phyloP scores from a whole-genome alignment of 2,797 vertebrate genomes.

The Carcharodon carcharias region DNA sequence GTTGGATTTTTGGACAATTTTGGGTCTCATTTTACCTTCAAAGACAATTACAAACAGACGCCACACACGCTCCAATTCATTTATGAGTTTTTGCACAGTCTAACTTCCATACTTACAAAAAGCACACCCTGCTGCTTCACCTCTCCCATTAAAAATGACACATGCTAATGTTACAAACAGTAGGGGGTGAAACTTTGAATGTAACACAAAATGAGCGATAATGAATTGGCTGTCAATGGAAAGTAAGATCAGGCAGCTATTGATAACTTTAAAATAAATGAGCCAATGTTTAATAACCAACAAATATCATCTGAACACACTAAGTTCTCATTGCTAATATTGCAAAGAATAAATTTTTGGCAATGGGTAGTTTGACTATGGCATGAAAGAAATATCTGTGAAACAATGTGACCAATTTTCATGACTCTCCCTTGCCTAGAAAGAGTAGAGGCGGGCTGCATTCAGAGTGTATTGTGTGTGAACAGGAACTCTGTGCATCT shows the following conservation, averaged over 20 bases:
- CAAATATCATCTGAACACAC: neutral
- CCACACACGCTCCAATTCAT: neutral
- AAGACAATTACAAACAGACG: neutral
- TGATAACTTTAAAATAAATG: neutral
- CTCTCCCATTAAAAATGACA: neutral
- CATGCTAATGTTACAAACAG: neutral
- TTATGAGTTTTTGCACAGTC: neutral
- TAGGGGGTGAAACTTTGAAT: neutral
- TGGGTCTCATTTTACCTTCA: neutral
- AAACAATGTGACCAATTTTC: no score
- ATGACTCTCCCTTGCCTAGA: neutral
- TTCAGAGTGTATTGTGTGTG: neutral
- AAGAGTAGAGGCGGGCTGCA: neutral
- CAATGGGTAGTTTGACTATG: neutral
- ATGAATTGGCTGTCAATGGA: neutral
- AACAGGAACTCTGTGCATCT: neutral
- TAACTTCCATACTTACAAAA: neutral
- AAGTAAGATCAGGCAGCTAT: neutral
- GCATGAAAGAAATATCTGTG: no score
- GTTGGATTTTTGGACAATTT: neutral
- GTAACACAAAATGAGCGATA: neutral
- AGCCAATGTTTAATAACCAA: neutral
- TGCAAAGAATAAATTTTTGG: neutral
- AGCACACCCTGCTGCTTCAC: neutral
- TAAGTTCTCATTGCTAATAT: neutral